Base-by-base conservation (phyloP, 2,797 vertebrate species). In the Eidolon dupreanum region DNA sequence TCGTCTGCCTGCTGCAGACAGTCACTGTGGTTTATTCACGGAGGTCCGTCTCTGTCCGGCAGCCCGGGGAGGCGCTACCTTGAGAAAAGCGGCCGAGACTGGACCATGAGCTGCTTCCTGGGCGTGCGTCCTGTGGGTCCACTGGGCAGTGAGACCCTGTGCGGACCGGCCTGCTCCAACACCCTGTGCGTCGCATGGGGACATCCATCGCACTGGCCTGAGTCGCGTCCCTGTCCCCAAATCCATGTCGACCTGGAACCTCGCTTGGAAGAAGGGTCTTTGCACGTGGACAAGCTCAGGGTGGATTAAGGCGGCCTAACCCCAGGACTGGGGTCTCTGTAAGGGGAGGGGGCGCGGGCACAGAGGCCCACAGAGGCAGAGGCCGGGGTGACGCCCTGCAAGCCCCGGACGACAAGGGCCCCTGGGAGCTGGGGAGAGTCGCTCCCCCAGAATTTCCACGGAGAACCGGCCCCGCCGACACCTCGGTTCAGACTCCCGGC, bases 311-410 rank as follows among this genome's bases (percentile, higher is more conserved):
- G 57, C 15, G 31, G 24, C 22, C 68, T 10, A 8, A 19, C 17
- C 11, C 5, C 26, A 11, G 10, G 22, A 22, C 33, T 10, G 13
- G 31, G 12, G 31, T 74, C 79, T 12, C 70, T 8, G 2, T 9
- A 46, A 20, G 24, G 33, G 55, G 28, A 41, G 38, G n/a, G 33
- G 15, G 20, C 4, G n/a, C 28, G 43, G 6, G 26, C 13, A 22
- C 53, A 6, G 26, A 57, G 33, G 16, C 13, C 36, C 59, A 46
- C n/a, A 33, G 33, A 57, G 43, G 53, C 57, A 41, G 57, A 53
- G 17, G 36, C 0, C 1, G 1, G 41, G 38, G 26, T 0, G 41
- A 43, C 4, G 7, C 5, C 4, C n/a, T 31, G 4, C 41, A 28
- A 11, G 9, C 46, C 46, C 13, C 46, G 10, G 46, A 49, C 13